A percentile compares a stretch with the other conserved stretches of the same genome.
phyloP scores from a whole-genome alignment of 2,888 invertebrate genomes.

The Phlogophora meticulosa region DNA sequence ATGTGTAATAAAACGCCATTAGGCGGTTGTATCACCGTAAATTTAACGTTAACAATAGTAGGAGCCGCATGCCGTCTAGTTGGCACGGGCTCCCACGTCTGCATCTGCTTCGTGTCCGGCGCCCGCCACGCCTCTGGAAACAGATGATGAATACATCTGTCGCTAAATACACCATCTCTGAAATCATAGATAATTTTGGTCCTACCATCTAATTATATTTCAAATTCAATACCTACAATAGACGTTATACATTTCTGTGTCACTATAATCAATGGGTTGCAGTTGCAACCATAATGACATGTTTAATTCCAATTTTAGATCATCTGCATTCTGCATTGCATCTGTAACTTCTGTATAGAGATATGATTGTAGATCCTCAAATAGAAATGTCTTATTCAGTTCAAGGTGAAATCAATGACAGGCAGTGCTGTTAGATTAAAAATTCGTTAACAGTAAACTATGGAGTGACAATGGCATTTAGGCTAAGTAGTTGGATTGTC shows the following conservation, averaged over 20 bases:
- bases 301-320: slow-evolving; percentile 29
- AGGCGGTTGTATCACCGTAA: slow-evolving; percentile 52
- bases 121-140: slow-evolving; percentile 51
- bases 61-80: slow-evolving; percentile 51
- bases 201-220: slow-evolving; percentile 16
- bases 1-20: slow-evolving; percentile 55
- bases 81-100: slow-evolving; percentile 65
- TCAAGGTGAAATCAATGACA: slow-evolving; percentile 64
- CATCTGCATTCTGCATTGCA: no score
- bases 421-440: slow-evolving; percentile 41
- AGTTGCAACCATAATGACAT: slow-evolving; percentile 2
- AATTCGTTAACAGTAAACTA: slow-evolving; percentile 42
- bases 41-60: slow-evolving; percentile 62
- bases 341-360: slow-evolving; percentile 29
- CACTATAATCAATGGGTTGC: slow-evolving; percentile 15
- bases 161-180: slow-evolving; percentile 55
- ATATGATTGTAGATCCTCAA: slow-evolving; percentile 43
- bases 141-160: slow-evolving; percentile 72
- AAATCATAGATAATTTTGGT: slow-evolving; percentile 57
- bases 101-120: slow-evolving; percentile 73
- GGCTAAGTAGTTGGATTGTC: slow-evolving; percentile 12
- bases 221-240: slow-evolving; percentile 7
- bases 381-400: slow-evolving; percentile 51
- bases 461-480: slow-evolving; percentile 30
- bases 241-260: slow-evolving; percentile 13